Evolutionary conservation across 1,140 invertebrate species (phyloP).

Genomic region (Chironomus striatipennis): DNA sequence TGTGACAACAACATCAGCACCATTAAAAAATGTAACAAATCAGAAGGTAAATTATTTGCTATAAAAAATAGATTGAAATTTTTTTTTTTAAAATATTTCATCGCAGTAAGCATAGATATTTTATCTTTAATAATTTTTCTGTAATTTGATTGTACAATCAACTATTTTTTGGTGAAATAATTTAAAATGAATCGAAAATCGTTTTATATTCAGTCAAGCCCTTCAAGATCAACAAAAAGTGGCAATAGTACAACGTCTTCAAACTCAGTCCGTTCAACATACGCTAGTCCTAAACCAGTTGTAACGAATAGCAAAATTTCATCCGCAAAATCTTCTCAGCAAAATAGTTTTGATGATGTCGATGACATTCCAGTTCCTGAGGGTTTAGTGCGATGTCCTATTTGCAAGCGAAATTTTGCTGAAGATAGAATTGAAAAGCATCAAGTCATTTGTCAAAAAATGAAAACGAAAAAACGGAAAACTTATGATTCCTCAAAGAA

Average conservation of each 20-base stretch:
- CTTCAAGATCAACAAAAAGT: not conserved
- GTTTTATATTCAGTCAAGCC: not conserved
- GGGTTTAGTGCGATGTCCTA: slow-evolving; percentile 47
- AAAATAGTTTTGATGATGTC: not conserved
- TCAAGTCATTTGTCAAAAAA: slow-evolving; percentile 70
- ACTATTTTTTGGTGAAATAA: too few relatives aligned
- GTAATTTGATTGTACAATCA: too few relatives aligned
- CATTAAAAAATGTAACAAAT: slow-evolving; percentile 6
- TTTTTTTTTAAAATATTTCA: not conserved
- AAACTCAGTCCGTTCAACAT: not conserved
- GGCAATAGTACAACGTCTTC: not conserved
- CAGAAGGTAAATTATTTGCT: not conserved
- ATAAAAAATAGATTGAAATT: not conserved
- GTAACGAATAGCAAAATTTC: not conserved
- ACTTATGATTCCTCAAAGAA: slow-evolving; percentile 79
- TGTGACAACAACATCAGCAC: not conserved
- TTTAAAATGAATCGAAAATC: not conserved
- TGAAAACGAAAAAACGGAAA: slow-evolving; percentile 69
- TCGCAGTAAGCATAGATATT: not conserved
- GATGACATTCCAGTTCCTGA: slow-evolving; percentile 32
- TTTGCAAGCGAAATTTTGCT: slow-evolving; percentile 66
- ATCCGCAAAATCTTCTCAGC: not conserved
- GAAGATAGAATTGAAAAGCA: slow-evolving; percentile 71
- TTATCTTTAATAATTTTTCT: not conserved
- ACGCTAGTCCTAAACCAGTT: not conserved